Evolutionary conservation across 2,797 vertebrate species (phyloP), one percentile per base, ranked within the genome.

Genomic region (Eleutherodactylus coqui): DNA sequence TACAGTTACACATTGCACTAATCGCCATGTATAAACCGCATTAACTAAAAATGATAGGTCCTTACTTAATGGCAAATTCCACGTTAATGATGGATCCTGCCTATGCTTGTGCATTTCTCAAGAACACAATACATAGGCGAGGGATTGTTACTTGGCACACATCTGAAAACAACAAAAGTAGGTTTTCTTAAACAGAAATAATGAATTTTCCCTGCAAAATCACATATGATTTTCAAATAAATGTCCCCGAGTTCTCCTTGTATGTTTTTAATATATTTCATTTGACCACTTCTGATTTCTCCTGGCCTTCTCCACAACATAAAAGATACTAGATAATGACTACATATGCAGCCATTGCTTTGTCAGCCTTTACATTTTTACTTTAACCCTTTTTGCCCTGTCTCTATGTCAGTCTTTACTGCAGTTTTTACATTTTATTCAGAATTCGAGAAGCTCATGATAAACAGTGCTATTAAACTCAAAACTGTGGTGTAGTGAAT

Each of bases 21-120:
- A 70, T 70, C 67, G n/a, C 67, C 67, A 70, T 70, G 38, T 41
- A 70, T 13, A n/a, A 41, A 43, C 67, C 8, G 36, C n/a, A 70
- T 70, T n/a, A 70, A 34, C 21, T 24, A 70, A 36, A 70, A 41
- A 70, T 43, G 38, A 70, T 70, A 70, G 62, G 67, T 43, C 38
- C 21, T n/a, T 4, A 43, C 43, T 41, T 70, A 41, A 70, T 70
- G 43, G 36, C 21, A n/a, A 41, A 43, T 41, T 70, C 67, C 67
- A 70, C n/a, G 36, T 24, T n/a, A 41, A 70, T 70, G 17, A 70
- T 43, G 38, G 21, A n/a, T 41, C 67, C 67, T 70, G 67, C 17
- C 67, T n/a, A 41, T 70, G 21, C 67, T 34, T 67, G 67, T 38
- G 21, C 10, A 70, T 11, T 41, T 24, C 21, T 43, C 24, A 11